Evolutionary conservation across 2,113 vertebrate species (phyloP), one percentile per base, ranked within the genome.

Genomic region (Antigone vipio): DNA sequence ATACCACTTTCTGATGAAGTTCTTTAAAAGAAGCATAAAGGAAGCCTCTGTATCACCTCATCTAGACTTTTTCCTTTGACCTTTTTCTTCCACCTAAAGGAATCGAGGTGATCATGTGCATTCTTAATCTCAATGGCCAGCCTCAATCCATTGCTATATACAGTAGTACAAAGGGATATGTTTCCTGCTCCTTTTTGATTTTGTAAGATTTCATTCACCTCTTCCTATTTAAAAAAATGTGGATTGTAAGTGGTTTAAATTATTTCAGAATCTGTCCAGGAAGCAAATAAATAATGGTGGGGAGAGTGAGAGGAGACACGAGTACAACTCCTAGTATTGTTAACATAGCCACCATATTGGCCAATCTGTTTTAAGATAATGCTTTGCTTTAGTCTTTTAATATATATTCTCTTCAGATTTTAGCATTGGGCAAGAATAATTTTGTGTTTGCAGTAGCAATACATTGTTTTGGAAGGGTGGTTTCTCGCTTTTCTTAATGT

Each of bases 21-120:
- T 93, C 40, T 93, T 90, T 95, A 88, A 95, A 94, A 95, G 68
- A 40, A 88, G 73, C 68, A 52, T 88, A 93, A 96, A 94, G 78
- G 76, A 94, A 93, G 26, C 59, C 50, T 71, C 68, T 91, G 4
- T 92, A 58, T 92, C 79, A 89, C 68, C 85, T 95, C 55, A 81
- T 88, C 88, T 86, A 75, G 63, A 75, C 75, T 81, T 90, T 92
- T 88, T 85, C 64, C 56, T 85, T 55, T 95, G 79, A 92, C 85
- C 92, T 95, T 83, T 91, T 52, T 90, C 42, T 94, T 69, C 52
- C 27, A 21, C 77, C 72, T 93, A 59, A 92, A 92, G 44, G 72
- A 93, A 71, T 5, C 59, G 93, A 88, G 35, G 73, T 52, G 64
- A 80, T 93, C 63, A n/a, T 34, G 27, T 86, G 90, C 74, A 58